phyloP scores from a whole-genome alignment of 2,113 vertebrate genomes.

The Sander lucioperca region DNA sequence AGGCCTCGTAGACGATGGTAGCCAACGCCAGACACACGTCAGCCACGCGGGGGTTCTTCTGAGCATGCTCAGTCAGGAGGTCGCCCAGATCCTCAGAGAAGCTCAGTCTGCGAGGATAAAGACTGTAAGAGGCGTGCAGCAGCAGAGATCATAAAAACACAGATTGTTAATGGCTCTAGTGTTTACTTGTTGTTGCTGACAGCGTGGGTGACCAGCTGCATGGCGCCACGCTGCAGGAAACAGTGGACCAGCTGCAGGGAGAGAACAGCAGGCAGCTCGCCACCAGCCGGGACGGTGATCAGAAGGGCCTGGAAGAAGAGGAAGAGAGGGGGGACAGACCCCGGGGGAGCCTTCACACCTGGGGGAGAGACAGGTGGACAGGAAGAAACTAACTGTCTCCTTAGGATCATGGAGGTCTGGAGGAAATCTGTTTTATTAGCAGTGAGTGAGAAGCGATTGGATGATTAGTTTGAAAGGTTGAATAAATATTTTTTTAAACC shows the following conservation, averaged over 20 bases:
- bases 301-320: slow-evolving; percentile 85
- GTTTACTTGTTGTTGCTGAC: slow-evolving; percentile 84
- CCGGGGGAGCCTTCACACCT: slow-evolving; percentile 75
- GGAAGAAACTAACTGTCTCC: background rate
- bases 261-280: slow-evolving; percentile 69
- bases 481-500: too few relatives aligned
- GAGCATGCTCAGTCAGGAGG: slow-evolving; percentile 80
- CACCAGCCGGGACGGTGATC: slow-evolving; percentile 54
- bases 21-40: slow-evolving; percentile 84
- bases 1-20: slow-evolving; percentile 77
- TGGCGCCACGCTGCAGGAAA: slow-evolving; percentile 77
- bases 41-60: slow-evolving; percentile 59
- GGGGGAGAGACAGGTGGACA: slow-evolving; percentile 5
- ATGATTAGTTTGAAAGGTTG: too few relatives aligned
- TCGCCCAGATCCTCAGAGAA: slow-evolving; percentile 85
- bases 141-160: background rate
- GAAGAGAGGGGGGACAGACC: slow-evolving; percentile 77
- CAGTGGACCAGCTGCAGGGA: slow-evolving; percentile 81
- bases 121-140: background rate
- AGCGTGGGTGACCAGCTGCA: slow-evolving; percentile 82
- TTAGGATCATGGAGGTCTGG: too few relatives aligned
- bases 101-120: slow-evolving; percentile 75
- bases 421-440: too few relatives aligned
- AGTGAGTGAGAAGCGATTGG: too few relatives aligned
- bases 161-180: background rate